Conservation (phyloP, 2,797 vertebrate species). For the Gobio occitaniae region DNA sequence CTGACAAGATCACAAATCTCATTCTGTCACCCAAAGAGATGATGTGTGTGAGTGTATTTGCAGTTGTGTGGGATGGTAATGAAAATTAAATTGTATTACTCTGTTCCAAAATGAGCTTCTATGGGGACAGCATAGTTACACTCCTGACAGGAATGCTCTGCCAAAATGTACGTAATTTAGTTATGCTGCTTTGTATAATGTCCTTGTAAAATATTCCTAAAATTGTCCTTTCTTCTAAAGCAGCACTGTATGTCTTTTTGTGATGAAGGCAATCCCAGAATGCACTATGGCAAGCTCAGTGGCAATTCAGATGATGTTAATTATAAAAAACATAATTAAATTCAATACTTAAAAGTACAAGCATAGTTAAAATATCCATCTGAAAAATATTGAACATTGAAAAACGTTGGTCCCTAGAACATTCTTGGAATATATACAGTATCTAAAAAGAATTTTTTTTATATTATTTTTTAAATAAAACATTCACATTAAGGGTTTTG, state of each 20-base stretch:
- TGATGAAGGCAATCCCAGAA: neutral
- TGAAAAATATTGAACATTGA: neutral
- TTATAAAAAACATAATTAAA: neutral
- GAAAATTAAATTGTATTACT: constrained; percentile 29
- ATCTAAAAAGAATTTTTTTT: neutral
- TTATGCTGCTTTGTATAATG: neutral
- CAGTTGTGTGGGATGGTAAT: constrained; percentile 17
- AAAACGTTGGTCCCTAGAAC: neutral
- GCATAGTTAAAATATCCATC: neutral
- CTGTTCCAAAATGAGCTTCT: constrained; percentile 3
- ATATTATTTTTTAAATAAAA: neutral
- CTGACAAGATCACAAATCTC: constrained; percentile 60
- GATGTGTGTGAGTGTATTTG: constrained; percentile 31
- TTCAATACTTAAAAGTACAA: neutral
- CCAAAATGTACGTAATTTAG: neutral
- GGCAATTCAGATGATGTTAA: neutral
- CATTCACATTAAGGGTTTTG: neutral
- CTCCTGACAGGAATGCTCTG: neutral
- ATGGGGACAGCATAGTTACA: neutral
- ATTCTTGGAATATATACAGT: neutral
- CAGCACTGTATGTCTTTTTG: neutral
- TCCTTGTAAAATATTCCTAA: neutral
- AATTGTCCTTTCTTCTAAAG: neutral
- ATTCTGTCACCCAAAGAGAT: constrained; percentile 42
- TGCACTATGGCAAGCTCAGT: neutral